A percentile compares a stretch with the other conserved stretches of the same genome.
These are phyloP conservation scores for Tenthredo notha DNA, from an alignment of 2,888 invertebrate species.

Conservation along the genomic window DNA sequence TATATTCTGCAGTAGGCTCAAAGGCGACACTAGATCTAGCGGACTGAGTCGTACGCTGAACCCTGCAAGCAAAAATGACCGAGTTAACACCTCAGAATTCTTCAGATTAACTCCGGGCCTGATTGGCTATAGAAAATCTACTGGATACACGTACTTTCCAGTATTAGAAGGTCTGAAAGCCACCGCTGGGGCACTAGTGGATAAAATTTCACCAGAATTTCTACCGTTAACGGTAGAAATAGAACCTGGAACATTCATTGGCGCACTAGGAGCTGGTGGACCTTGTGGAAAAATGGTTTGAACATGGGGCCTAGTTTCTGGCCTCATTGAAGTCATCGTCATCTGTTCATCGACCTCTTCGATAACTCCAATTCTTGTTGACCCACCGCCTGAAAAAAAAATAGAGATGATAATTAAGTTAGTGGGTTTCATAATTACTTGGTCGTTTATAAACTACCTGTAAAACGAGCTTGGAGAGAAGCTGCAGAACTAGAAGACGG, in stretches of 20 bases:
- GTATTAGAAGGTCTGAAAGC: constrained; percentile 4
- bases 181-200: constrained; percentile 36
- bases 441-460: constrained; percentile 21
- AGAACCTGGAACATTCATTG: constrained; percentile 83
- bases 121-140: neutral
- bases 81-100: neutral
- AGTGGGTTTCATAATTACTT: constrained; percentile 77
- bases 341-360: constrained; percentile 87
- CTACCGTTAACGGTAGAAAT: constrained; percentile 47
- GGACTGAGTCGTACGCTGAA: constrained; percentile 66
- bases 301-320: constrained; percentile 77
- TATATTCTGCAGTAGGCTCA: constrained; percentile 59
- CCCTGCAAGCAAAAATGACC: constrained; percentile 59
- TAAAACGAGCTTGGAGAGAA: constrained; percentile 66
- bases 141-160: neutral
- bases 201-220: constrained; percentile 61
- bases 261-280: constrained; percentile 82
- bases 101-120: neutral
- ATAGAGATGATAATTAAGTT: neutral
- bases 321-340: constrained; percentile 88
- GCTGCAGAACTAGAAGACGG: constrained; percentile 71
- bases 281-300: constrained; percentile 77
- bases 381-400: constrained; percentile 63
- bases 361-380: constrained; percentile 76
- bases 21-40: constrained; percentile 65